Evolutionary conservation across 1,140 invertebrate species (phyloP).

Genomic region (Drosophila ercepeae): DNA sequence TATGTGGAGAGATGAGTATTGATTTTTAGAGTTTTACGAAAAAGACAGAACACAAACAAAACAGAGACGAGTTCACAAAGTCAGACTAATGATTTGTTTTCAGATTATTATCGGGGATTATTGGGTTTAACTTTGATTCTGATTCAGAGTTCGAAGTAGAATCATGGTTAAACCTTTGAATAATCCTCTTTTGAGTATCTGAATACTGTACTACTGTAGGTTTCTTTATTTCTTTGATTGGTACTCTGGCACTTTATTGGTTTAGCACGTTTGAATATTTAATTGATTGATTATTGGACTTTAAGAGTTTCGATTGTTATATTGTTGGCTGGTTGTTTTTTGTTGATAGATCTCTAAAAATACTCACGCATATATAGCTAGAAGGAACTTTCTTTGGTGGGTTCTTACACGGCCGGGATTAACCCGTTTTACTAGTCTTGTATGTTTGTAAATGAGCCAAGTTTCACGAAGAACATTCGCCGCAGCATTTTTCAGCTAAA

Average conservation of each 20-base stretch:
- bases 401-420: constrained; percentile 97
- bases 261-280: neutral
- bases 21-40: constrained; percentile 2
- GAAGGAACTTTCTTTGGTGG: constrained; percentile 99
- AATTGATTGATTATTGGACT: constrained; percentile 4
- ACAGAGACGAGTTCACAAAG: constrained; percentile 23
- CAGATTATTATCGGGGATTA: neutral
- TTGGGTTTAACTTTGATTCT: neutral
- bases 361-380: constrained; percentile 99
- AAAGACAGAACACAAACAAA: constrained; percentile 25
- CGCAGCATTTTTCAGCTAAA: constrained; percentile 98
- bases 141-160: neutral
- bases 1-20: constrained; percentile 27
- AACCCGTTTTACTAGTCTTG: constrained; percentile 98
- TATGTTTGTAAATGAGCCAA: constrained; percentile 99
- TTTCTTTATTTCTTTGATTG: neutral
- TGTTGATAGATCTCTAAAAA: constrained; percentile 80
- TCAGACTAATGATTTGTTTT: neutral
- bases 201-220: neutral
- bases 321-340: constrained; percentile 49
- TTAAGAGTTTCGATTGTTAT: constrained; percentile 11
- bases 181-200: neutral
- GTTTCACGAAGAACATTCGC: constrained; percentile 99
- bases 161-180: neutral
- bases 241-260: constrained; percentile 13